These are phyloP conservation scores for Drosophila phalerata DNA, from an alignment of 2,888 invertebrate genomes.

Conservation along the genomic window DNA sequence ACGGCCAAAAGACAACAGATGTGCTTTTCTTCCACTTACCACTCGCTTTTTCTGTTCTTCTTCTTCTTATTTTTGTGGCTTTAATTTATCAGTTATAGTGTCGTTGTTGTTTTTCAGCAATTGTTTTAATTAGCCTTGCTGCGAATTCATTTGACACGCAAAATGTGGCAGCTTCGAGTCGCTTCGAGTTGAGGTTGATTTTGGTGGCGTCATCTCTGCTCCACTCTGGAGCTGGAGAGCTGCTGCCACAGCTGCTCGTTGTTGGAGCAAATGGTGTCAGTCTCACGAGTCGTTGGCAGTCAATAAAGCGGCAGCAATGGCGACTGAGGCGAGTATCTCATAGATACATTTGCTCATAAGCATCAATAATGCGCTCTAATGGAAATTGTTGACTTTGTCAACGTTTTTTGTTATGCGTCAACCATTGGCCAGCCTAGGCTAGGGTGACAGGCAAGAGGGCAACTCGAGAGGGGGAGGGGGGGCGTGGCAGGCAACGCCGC, in stretches of 20 bases:
- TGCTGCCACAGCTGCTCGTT: conserved; percentile 35
- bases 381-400: conserved; percentile 72
- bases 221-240: conserved; percentile 17
- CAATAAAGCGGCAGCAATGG: conserved; percentile 48
- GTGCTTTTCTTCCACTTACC: conserved; percentile 38
- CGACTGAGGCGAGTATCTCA: conserved; percentile 63
- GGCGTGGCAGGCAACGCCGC: conserved; percentile 60
- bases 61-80: not conserved
- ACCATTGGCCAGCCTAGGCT: conserved; percentile 45
- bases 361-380: conserved; percentile 81
- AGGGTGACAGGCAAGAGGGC: not conserved
- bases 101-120: conserved; percentile 40
- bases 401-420: conserved; percentile 54
- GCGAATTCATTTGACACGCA: conserved; percentile 63
- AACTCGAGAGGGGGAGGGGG: conserved; percentile 8
- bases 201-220: conserved; percentile 63
- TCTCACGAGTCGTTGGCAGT: conserved; percentile 60
- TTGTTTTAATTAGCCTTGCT: conserved; percentile 66
- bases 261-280: conserved; percentile 66
- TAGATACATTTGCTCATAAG: conserved; percentile 77
- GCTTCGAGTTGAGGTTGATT: conserved; percentile 9
- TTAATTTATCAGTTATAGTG: conserved; percentile 17
- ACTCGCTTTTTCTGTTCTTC: conserved; percentile 12
- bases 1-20: conserved; percentile 32
- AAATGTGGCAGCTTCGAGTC: conserved; percentile 33